phyloP scores from a whole-genome alignment of 2,113 vertebrate species.

The Caloenas nicobarica region DNA sequence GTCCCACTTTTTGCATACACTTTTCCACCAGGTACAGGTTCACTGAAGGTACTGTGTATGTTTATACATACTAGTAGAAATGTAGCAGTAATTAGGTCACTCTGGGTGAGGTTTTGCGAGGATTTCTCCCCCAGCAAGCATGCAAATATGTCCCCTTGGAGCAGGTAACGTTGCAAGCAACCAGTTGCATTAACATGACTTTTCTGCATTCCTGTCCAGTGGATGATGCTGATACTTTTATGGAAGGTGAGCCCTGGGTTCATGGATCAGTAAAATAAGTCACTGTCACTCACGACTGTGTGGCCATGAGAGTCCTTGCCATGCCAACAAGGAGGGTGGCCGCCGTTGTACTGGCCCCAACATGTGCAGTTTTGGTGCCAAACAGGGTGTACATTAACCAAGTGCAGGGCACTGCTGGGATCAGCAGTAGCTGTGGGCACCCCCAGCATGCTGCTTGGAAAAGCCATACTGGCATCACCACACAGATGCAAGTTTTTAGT shows the following conservation, averaged over 20 bases:
- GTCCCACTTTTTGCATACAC: background rate
- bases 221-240: background rate
- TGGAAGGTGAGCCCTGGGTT: background rate
- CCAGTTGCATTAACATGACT: background rate
- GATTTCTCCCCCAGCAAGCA: background rate
- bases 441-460: background rate
- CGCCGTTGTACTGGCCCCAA: background rate
- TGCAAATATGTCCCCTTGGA: background rate
- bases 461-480: background rate
- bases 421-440: background rate
- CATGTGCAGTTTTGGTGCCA: fast-evolving
- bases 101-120: background rate
- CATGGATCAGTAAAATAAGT: background rate
- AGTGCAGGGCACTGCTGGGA: background rate
- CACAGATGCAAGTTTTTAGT: background rate
- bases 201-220: background rate
- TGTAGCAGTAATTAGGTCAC: background rate
- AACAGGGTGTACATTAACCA: background rate
- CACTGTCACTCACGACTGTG: background rate
- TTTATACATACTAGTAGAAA: background rate
- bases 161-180: background rate
- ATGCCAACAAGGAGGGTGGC: background rate
- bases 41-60: background rate
- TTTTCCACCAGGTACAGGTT: background rate
- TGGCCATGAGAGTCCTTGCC: background rate